A percentile compares a stretch with the other conserved stretches of the same genome.
phyloP scores from a whole-genome alignment of 2,113 vertebrate species.

The Notiomystis cincta region DNA sequence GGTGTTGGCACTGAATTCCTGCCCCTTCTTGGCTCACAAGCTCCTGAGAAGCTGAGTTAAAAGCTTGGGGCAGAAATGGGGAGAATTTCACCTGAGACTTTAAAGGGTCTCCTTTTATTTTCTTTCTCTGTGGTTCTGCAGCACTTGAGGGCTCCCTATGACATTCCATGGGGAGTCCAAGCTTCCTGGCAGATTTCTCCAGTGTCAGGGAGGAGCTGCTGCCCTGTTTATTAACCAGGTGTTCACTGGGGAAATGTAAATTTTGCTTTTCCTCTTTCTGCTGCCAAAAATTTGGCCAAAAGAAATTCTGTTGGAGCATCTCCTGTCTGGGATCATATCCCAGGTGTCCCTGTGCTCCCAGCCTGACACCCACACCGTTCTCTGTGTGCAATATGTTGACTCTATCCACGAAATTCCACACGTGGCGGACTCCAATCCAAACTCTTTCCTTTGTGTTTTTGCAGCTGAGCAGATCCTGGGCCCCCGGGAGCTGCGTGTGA shows the following conservation, averaged over 20 bases:
- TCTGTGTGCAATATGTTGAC: fast-evolving
- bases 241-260: not conserved
- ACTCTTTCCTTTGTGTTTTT: not conserved
- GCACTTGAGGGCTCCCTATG: not conserved
- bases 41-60: not conserved
- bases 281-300: not conserved
- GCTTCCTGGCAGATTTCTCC: not conserved
- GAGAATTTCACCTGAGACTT: not conserved
- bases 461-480: slow-evolving; percentile 72
- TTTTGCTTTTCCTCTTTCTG: not conserved
- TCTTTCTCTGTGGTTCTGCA: not conserved
- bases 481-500: slow-evolving; percentile 78
- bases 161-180: not conserved
- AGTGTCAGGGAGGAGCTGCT: not conserved
- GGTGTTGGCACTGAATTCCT: not conserved
- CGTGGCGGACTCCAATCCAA: fast-evolving
- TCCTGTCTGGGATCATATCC: not conserved
- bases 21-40: fast-evolving
- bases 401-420: too few relatives aligned
- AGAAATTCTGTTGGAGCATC: not conserved
- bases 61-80: not conserved
- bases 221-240: not conserved
- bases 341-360: not conserved
- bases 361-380: fast-evolving
- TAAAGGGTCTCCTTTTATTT: not conserved